These are phyloP conservation scores for Brachymystax lenok DNA, from an alignment of 2,797 vertebrate genomes.

Conservation along the genomic window DNA sequence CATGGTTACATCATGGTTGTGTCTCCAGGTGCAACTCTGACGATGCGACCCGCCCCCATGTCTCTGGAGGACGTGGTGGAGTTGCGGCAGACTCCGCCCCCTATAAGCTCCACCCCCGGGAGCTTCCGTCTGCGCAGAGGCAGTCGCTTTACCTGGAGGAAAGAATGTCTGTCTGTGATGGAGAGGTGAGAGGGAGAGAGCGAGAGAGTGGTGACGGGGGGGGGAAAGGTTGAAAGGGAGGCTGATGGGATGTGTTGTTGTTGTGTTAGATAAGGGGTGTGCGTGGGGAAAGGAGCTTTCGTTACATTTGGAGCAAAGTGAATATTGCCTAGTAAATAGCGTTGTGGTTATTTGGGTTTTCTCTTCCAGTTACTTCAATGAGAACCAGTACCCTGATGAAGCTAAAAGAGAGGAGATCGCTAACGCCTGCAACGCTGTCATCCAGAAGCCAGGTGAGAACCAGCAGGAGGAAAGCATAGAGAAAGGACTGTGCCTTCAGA, in stretches of 20 bases:
- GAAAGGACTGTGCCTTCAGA: background rate
- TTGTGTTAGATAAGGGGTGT: too few species aligned
- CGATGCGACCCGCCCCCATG: constrained; percentile 84
- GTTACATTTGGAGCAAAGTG: background rate
- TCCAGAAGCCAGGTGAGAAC: constrained; percentile 85
- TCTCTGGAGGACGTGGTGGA: constrained; percentile 83
- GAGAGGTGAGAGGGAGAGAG: constrained; percentile 35
- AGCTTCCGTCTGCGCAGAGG: constrained; percentile 86
- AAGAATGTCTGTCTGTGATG: constrained; percentile 90
- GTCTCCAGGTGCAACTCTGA: constrained; percentile 82
- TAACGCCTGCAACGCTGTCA: constrained; percentile 90
- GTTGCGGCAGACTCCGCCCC: constrained; percentile 86
- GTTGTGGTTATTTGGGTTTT: background rate
- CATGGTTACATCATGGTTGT: background rate
- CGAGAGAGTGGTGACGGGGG: too few species aligned
- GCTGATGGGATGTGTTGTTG: too few species aligned
- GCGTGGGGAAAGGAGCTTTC: background rate
- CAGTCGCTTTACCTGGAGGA: constrained; percentile 90
- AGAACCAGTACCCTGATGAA: constrained; percentile 90
- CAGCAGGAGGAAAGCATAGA: background rate
- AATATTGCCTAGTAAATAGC: background rate
- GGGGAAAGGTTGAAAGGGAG: too few species aligned
- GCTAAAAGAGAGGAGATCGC: constrained; percentile 90
- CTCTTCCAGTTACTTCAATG: constrained; percentile 85
- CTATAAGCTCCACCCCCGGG: constrained; percentile 86